Base-by-base conservation (phyloP, 1,140 invertebrate species). In the Scaptomyza graminum region DNA sequence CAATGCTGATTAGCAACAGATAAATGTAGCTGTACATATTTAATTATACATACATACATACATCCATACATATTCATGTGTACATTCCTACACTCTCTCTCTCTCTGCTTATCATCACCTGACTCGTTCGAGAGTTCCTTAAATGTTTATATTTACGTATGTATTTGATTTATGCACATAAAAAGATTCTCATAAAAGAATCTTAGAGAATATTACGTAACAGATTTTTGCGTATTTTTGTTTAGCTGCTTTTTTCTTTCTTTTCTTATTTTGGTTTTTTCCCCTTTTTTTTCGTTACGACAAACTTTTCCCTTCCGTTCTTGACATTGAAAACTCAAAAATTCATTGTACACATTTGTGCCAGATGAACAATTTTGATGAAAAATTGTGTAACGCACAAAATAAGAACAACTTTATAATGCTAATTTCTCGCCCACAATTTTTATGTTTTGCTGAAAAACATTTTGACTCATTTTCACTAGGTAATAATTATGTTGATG, bases 321-420 rank as follows among this genome's bases (percentile, higher is more conserved):
- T 18, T 84, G 79, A 82, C 79, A 82, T 82, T 82, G 79, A 82
- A 82, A 78, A 60, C 51, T 41, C 3, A 16, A 68, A 69, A 55
- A 15, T 63, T 69, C 5, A 28, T 7, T 5, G 28, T 7, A 28
- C 7, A 22, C 18, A 22, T 22, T 22, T 22, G 18, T 22, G 18
- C 18, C 18, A 22, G 18, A 22, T 22, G 18, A 22, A 3, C 18
- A 1, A 22, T 22, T 22, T 22, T 22, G 18, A 22, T 22, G 18
- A 22, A 47, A 49, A 16, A 72, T 81, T 81, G 65, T 84, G 81
- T 81, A 87, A 85, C 71, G 18, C 56, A 60, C 18, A 6, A 66
- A 76, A 65, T 66, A 62, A 63, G 31, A 34, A 34, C 31, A 47
- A 11, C 50, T 44, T 43, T 51, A 2, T 41, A 15, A 60, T 72